Conservation (phyloP, 2,113 vertebrate species). For the Coturnix japonica region DNA sequence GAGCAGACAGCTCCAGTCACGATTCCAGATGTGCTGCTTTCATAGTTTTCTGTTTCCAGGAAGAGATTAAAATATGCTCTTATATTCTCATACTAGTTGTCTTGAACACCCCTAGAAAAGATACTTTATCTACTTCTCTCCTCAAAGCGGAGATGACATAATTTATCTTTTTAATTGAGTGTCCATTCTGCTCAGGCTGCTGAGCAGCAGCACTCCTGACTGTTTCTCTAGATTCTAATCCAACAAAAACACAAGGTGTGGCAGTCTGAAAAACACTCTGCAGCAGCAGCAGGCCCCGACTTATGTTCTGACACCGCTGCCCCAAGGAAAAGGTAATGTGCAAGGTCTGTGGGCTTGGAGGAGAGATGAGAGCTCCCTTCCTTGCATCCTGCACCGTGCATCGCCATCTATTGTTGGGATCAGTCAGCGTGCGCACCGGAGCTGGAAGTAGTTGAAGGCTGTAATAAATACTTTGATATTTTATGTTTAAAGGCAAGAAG, state of each 20-base stretch:
- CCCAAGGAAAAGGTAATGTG: fast-evolving
- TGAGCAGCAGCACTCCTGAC: background rate
- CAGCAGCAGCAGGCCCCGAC: background rate
- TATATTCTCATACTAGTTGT: background rate
- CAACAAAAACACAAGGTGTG: background rate
- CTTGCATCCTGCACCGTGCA: fast-evolving
- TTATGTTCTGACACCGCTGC: background rate
- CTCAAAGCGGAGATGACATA: background rate
- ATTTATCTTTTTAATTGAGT: background rate
- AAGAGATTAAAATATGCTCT: background rate
- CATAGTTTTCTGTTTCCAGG: background rate
- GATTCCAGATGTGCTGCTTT: background rate
- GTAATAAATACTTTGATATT: background rate
- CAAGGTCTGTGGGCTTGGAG: background rate
- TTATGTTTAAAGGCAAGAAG: background rate
- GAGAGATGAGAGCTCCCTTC: background rate
- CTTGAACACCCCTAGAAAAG: background rate
- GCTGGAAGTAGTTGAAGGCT: background rate
- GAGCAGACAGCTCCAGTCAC: background rate
- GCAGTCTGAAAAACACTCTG: background rate
- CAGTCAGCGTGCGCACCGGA: background rate
- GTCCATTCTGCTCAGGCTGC: background rate
- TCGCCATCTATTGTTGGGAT: background rate
- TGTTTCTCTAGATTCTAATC: background rate
- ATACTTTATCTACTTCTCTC: background rate